Conservation (phyloP, 64 coral and sea anemone species). For the Catalaphyllia jardinei region DNA sequence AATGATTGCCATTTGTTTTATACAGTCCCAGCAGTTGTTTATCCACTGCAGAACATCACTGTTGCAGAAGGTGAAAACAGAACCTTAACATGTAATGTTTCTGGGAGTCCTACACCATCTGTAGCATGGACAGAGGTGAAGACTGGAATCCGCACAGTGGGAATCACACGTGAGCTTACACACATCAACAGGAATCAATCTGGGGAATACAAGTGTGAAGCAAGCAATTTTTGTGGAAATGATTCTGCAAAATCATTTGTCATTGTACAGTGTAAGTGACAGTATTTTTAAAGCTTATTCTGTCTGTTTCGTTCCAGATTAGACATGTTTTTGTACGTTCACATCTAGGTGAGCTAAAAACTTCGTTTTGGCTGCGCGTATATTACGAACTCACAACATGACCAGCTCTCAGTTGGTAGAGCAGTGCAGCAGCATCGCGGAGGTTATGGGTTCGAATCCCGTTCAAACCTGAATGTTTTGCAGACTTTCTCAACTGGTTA, state of each 20-base stretch:
- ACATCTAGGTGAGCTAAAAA: too few species aligned
- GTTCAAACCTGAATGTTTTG: too few species aligned
- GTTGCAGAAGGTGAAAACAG: not conserved
- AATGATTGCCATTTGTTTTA: too few species aligned
- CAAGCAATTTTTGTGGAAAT: slow-evolving; percentile 13
- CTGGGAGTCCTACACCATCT: not conserved
- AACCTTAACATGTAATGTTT: not conserved
- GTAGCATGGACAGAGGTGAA: slow-evolving; percentile 3
- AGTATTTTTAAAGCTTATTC: too few species aligned
- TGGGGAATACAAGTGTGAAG: slow-evolving; percentile 26
- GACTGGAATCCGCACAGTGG: not conserved
- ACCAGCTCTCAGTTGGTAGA: too few species aligned
- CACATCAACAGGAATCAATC: not conserved
- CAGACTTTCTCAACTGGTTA: too few species aligned
- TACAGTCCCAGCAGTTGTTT: not conserved
- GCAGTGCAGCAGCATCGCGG: not conserved
- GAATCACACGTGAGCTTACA: not conserved
- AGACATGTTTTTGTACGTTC: too few species aligned
- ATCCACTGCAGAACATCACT: not conserved
- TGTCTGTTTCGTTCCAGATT: too few species aligned
- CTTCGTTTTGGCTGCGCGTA: too few species aligned
- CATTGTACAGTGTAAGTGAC: slow-evolving; percentile 5
- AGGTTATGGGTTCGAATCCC: too few species aligned
- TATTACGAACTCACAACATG: too few species aligned
- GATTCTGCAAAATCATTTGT: not conserved